These are phyloP conservation scores for pig (Sus scrofa) DNA, from an alignment of 2,113 vertebrate species.

Conservation along the genomic window T2T-Sscrofa CM000820.6:17550501-17551000, in stretches of 20 bases:
- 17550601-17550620: not conserved
- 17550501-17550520: not conserved
- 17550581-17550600: not conserved
- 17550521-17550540: not conserved
- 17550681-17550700: not conserved
- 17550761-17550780: not conserved
- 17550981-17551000: not conserved
- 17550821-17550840: slow-evolving; percentile 10
- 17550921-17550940: not conserved
- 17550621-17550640: slow-evolving; percentile 4
- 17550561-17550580: not conserved
- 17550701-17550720: not conserved
- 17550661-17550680: slow-evolving; percentile 38
- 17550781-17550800: not conserved
- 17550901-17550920: not conserved
- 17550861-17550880: slow-evolving; percentile 29
- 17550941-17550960: not conserved
- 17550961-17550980: not conserved
- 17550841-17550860: slow-evolving; percentile 35
- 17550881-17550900: slow-evolving; percentile 32
- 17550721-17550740: not conserved
- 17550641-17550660: slow-evolving; percentile 5
- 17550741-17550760: slow-evolving; percentile 15
- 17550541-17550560: not conserved
- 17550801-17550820: not conserved